Base-by-base conservation (phyloP, 2,888 invertebrate genomes). In the Euzophera pinguis region DNA sequence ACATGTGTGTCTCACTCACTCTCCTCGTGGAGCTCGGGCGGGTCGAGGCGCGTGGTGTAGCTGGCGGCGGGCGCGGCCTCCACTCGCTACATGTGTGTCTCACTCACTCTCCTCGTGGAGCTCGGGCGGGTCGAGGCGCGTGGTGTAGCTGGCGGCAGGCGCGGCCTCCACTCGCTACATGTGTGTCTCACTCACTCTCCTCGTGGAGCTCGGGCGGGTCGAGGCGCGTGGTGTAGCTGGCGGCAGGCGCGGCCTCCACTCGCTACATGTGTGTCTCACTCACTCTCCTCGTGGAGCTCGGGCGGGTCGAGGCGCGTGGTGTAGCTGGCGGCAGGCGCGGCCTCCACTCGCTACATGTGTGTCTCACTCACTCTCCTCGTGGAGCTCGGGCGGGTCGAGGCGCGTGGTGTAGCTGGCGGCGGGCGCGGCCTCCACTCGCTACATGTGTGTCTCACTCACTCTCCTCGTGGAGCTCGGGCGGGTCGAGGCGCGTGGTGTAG, bases 21-120 rank as follows among this genome's bases (percentile, higher is more conserved):
- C 67, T 85, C 84, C 42, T 84, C 84, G 1, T 75, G 76, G 38
- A 17, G 50, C 41, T 51, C 61, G 37, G 55, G 62, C 51, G 58
- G 57, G 54, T 84, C 84, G 35, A 87, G 55, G 41, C 84, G 68
- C 57, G 88, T 88, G 59, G 82, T 83, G 79, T 86, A 87, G 27
- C 62, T 61, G 56, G 76, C 75, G 55, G 67, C 68, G 62, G 71
- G 69, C 14, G 75, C 68, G 65, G 76, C 75, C 62, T 87, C 86
- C 13, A 89, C 89, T 52, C 86, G 81, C 71, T 7, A 22, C 2
- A 17, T 0, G 34, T 34, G 34, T 22, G 22, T 22, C n/a, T n/a
- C 22, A 73, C 83, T 79, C 41, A 84, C 84, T 82, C 67, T 85
- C 84, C 42, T 84, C 84, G 1, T 75, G 76, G 38, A 17, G 50